These are phyloP conservation scores for Eupsittula cactorum DNA, from an alignment of 2,113 vertebrate genomes.

Conservation along the genomic window DNA sequence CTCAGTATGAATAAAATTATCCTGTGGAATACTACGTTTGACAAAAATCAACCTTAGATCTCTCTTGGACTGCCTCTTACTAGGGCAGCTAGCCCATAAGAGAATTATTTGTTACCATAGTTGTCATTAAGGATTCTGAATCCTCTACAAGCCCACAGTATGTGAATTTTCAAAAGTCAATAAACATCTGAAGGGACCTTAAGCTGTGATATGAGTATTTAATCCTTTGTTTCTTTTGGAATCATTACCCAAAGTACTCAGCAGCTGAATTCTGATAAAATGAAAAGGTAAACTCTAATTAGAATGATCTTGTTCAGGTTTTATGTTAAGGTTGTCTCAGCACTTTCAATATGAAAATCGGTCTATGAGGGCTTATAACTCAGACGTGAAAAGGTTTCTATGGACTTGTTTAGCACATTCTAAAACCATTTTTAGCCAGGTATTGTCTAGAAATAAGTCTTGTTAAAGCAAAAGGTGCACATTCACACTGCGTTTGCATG, in stretches of 20 bases:
- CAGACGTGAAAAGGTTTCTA: conserved; percentile 3
- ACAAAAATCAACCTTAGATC: conserved; percentile 9
- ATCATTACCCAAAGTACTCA: conserved; percentile 29
- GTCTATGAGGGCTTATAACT: conserved; percentile 15
- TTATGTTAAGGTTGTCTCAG: conserved; percentile 32
- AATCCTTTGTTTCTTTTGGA: conserved; percentile 55
- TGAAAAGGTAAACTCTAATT: conserved; percentile 68
- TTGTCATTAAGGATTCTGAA: conserved; percentile 2
- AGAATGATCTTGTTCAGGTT: conserved; percentile 4
- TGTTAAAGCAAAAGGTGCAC: not conserved
- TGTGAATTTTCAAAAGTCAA: conserved; percentile 52
- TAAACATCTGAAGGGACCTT: conserved; percentile 46
- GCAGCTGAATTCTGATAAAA: conserved; percentile 61
- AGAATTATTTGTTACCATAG: not conserved
- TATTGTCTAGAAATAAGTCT: not conserved
- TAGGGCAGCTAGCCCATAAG: not conserved
- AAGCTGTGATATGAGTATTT: conserved; percentile 9
- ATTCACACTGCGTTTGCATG: not conserved
- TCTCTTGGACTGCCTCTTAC: not conserved
- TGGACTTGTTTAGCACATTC: not conserved
- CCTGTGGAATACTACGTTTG: not conserved
- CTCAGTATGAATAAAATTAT: conserved; percentile 20
- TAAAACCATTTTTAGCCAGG: not conserved
- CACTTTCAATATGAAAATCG: conserved; percentile 22
- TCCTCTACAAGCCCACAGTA: not conserved